phyloP scores from a whole-genome alignment of 2,888 invertebrate species.

The Portevinia maculata region DNA sequence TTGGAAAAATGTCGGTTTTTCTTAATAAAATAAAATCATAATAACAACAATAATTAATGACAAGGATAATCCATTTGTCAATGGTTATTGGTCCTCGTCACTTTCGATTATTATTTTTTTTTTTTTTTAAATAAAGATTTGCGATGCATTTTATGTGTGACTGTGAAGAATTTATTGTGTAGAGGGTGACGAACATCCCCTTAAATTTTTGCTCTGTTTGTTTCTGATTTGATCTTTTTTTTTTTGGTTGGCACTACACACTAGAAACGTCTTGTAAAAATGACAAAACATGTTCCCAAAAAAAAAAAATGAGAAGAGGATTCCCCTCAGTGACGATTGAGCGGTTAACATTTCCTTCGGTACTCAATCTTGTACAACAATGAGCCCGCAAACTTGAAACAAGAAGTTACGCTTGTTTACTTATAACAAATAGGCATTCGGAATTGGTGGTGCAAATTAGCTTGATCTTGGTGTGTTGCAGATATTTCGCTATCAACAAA shows the following conservation, averaged over 20 bases:
- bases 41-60: slow-evolving; percentile 74
- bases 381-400: not conserved
- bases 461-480: too few relatives aligned
- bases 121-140: slow-evolving; percentile 11
- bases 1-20: slow-evolving; percentile 21
- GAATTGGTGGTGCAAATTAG: not conserved
- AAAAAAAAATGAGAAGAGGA: too few relatives aligned
- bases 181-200: slow-evolving; percentile 1
- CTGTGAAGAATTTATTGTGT: slow-evolving; percentile 10
- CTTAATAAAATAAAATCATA: slow-evolving; percentile 50
- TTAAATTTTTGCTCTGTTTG: not conserved
- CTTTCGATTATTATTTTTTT: slow-evolving; percentile 44
- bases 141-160: slow-evolving; percentile 21
- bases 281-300: too few relatives aligned
- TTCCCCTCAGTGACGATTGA: slow-evolving; percentile 11
- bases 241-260: not conserved
- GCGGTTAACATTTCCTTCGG: slow-evolving; percentile 19
- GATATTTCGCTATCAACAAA: too few relatives aligned
- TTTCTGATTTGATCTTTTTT: not conserved
- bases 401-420: slow-evolving; percentile 11
- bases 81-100: slow-evolving; percentile 66
- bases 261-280: slow-evolving; percentile 9
- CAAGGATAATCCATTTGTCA: slow-evolving; percentile 73
- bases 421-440: not conserved
- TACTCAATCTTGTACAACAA: slow-evolving; percentile 8